These are phyloP conservation scores for Paraescarpia echinospica DNA, from an alignment of 1,140 invertebrate species.

Conservation along the genomic window DNA sequence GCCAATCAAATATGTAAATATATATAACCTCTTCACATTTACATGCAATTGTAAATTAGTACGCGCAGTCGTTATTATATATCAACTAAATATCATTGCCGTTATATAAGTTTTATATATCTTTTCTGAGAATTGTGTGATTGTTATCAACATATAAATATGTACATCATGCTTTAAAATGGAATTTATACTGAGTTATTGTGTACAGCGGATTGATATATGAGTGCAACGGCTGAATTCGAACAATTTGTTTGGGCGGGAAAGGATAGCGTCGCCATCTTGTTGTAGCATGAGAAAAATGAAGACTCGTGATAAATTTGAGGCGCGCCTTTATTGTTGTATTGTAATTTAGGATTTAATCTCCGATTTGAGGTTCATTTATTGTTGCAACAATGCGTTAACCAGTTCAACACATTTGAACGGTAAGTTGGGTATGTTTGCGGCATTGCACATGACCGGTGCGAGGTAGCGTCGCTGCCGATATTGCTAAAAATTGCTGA, in stretches of 20 bases:
- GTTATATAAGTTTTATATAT: background rate
- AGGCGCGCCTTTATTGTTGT: background rate
- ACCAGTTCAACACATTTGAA: background rate
- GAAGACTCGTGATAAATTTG: constrained; percentile 8
- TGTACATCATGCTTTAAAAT: background rate
- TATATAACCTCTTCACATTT: background rate
- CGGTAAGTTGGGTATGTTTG: background rate
- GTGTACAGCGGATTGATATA: background rate
- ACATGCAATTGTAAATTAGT: background rate
- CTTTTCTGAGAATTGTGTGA: background rate
- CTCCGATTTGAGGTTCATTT: background rate
- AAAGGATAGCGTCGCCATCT: constrained; percentile 51
- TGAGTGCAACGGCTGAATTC: background rate
- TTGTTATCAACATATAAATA: background rate
- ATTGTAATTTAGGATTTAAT: background rate
- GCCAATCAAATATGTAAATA: constrained; percentile 6
- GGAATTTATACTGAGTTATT: background rate
- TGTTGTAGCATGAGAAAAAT: constrained; percentile 29
- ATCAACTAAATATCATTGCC: background rate
- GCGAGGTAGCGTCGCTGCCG: background rate
- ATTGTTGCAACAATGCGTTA: background rate
- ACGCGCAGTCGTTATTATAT: background rate
- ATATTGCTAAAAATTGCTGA: too few relatives aligned
- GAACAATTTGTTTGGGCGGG: constrained; percentile 47
- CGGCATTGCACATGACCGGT: background rate